Evolutionary conservation across 2,113 vertebrate species (phyloP), one percentile per base, ranked within the genome.

Genomic region (Erinaceus europaeus): DNA sequence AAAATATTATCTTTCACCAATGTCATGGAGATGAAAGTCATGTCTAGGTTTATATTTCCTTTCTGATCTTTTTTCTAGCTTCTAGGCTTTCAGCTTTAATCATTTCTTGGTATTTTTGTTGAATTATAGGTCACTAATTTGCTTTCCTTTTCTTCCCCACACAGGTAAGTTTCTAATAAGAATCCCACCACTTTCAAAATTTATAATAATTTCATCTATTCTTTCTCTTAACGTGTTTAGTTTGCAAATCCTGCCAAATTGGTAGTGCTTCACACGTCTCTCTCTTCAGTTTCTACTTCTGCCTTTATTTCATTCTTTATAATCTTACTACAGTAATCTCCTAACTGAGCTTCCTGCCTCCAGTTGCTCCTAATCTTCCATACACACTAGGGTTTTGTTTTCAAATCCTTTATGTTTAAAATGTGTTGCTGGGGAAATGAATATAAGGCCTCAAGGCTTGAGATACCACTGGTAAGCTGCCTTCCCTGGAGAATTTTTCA

Each of bases 321-420:
- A 89, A 93, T 94, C 90, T 91, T 89, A 82, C 88, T 92, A 93
- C 5, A 48, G 5, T 92, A 85, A 92, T 94, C 88, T 82, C 34
- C 40, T 27, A 61, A 55, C 29, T 74, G 69, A 82, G 92, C 92
- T 89, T 81, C 53, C 83, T 94, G 44, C 40, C 36, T 89, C 73
- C 93, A 69, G 92, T 92, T 91, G 90, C 36, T 81, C 42, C 32
- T 89, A 89, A 90, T 90, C 93, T 75, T 55, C 71, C 62, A 32
- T 57, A n/a, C 17, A 69, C 76, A 79, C 53, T 23, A 18, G 75
- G 86, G 81, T 93, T 85, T 92, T 91, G 71, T 42, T 91, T 92
- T 93, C 59, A 91, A 79, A 93, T 91, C 83, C 81, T 78, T 94
- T n/a, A n/a, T n/a, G n/a, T n/a, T n/a, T n/a, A n/a, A n/a, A n/a